Evolutionary conservation across 2,797 vertebrate genomes (phyloP).

Genomic region (Gymnodraco acuticeps): DNA sequence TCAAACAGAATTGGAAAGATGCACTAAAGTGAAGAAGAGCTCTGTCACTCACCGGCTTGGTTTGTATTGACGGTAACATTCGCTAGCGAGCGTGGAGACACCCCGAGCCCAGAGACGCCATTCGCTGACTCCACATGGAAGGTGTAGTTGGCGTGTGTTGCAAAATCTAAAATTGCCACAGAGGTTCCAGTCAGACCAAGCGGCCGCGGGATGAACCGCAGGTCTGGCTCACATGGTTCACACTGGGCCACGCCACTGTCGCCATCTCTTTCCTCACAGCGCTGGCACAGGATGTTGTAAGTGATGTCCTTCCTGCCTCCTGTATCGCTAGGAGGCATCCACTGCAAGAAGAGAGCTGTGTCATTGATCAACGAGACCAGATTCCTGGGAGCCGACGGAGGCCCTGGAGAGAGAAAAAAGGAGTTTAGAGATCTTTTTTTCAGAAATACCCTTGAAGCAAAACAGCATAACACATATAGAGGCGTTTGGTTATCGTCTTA

Average conservation of each 20-base stretch:
- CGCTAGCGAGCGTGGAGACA: slow-evolving; percentile 88
- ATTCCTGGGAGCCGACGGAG: slow-evolving; percentile 94
- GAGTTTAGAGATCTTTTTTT: slow-evolving; percentile 11
- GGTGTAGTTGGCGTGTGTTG: slow-evolving; percentile 93
- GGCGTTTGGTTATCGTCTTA: neutral
- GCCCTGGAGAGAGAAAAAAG: slow-evolving; percentile 82
- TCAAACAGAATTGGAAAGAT: slow-evolving; percentile 1
- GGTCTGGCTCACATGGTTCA: slow-evolving; percentile 91
- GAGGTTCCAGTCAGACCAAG: slow-evolving; percentile 91
- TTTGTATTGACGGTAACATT: slow-evolving; percentile 93
- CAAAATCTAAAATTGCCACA: slow-evolving; percentile 93
- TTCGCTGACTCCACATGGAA: slow-evolving; percentile 95
- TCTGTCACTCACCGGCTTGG: slow-evolving; percentile 90
- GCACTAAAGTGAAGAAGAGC: neutral
- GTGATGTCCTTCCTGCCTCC: slow-evolving; percentile 95
- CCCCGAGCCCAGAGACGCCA: slow-evolving; percentile 92
- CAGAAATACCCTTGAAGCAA: neutral
- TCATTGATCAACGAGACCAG: slow-evolving; percentile 95
- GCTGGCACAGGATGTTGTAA: slow-evolving; percentile 95
- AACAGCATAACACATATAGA: neutral
- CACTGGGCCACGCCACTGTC: slow-evolving; percentile 81
- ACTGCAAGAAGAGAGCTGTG: slow-evolving; percentile 95
- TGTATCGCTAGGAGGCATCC: slow-evolving; percentile 93
- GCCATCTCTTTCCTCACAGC: slow-evolving; percentile 80
- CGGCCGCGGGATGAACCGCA: slow-evolving; percentile 92